phyloP scores from a whole-genome alignment of 2,113 vertebrate species.

The Nannobrachium achirus region DNA sequence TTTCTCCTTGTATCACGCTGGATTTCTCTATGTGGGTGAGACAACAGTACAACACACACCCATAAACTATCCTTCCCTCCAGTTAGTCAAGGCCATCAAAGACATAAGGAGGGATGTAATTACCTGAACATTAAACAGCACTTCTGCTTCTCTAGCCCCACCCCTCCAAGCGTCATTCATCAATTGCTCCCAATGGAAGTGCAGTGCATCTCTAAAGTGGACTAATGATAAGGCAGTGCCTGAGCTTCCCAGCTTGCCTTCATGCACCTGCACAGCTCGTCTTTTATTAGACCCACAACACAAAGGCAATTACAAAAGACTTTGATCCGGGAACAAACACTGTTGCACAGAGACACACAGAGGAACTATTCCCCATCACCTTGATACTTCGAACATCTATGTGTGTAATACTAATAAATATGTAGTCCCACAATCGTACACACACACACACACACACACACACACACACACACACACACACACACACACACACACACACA shows the following conservation, averaged over 20 bases:
- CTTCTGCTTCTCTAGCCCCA: slow-evolving; percentile 25
- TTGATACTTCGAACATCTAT: too few relatives aligned
- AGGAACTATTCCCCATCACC: too few relatives aligned
- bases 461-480: slow-evolving; percentile 5
- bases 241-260: slow-evolving; percentile 18
- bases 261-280: slow-evolving; percentile 55
- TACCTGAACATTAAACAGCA: slow-evolving; percentile 58
- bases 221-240: slow-evolving; percentile 66
- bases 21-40: neutral
- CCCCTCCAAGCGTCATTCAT: slow-evolving; percentile 48
- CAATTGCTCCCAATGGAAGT: slow-evolving; percentile 64
- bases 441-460: slow-evolving; percentile 7
- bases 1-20: too few relatives aligned
- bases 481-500: neutral
- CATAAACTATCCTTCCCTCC: neutral
- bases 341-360: neutral
- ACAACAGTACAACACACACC: neutral
- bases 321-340: slow-evolving; percentile 57
- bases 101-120: slow-evolving; percentile 61
- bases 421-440: too few relatives aligned
- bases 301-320: slow-evolving; percentile 69
- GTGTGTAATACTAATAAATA: too few relatives aligned
- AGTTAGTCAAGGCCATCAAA: slow-evolving; percentile 52
- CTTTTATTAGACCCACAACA: slow-evolving; percentile 70
- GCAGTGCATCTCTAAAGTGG: slow-evolving; percentile 61